Percentiles rank a stretch among this genome's conserved stretches.
These are phyloP conservation scores for Tortricodes alternella DNA, from an alignment of 2,888 invertebrate species.

Conservation along the genomic window DNA sequence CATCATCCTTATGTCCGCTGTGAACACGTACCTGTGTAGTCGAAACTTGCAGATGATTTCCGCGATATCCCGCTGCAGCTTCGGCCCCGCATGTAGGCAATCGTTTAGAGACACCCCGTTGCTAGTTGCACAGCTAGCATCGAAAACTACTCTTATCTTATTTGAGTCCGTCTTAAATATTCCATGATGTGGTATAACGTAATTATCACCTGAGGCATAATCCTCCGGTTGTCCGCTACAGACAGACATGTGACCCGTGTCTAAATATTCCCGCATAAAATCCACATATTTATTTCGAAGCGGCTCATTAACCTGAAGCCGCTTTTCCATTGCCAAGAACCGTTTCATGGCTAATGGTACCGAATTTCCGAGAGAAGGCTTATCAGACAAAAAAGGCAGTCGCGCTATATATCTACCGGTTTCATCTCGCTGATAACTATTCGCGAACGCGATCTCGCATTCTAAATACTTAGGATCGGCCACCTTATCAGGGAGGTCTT, in stretches of 20 bases:
- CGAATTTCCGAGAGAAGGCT: background rate
- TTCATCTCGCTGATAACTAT: background rate
- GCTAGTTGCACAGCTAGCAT: background rate
- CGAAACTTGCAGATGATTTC: background rate
- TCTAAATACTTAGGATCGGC: background rate
- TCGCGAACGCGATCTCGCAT: background rate
- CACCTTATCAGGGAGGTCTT: background rate
- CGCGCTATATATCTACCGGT: background rate
- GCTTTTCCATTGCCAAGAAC: background rate
- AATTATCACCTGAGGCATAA: background rate
- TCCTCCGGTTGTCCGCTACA: background rate
- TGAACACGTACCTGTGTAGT: background rate
- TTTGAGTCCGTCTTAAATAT: background rate
- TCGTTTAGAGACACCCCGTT: background rate
- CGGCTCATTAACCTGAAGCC: background rate
- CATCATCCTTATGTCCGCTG: conserved; percentile 2
- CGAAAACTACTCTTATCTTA: background rate
- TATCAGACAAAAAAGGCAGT: background rate
- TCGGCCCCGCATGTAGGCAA: background rate
- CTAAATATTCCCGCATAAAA: background rate
- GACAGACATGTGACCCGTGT: background rate
- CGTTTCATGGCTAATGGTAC: background rate
- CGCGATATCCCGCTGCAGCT: background rate
- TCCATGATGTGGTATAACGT: conserved; percentile 1
- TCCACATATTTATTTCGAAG: background rate